phyloP scores from a whole-genome alignment of 2,888 invertebrate genomes.

The Alentia gelatinosa region DNA sequence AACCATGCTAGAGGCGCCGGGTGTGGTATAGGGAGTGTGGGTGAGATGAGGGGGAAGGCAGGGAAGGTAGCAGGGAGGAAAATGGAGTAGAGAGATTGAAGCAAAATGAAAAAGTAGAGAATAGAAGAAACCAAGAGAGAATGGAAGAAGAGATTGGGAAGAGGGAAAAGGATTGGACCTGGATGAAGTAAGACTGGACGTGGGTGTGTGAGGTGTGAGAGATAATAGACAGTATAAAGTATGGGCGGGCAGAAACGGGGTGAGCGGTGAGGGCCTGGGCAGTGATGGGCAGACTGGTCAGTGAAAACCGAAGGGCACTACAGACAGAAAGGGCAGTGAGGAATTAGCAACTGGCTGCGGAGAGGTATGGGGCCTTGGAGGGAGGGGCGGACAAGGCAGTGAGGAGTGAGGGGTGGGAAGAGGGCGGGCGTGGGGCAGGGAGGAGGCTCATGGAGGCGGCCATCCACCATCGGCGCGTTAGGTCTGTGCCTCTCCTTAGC shows the following conservation, averaged over 20 bases:
- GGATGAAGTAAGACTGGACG: not conserved
- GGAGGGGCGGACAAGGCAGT: not conserved
- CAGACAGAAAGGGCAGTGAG: too few species aligned
- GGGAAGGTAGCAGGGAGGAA: not conserved
- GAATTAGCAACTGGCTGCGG: too few species aligned
- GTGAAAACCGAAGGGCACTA: too few species aligned
- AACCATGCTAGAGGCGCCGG: not conserved
- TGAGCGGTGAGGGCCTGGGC: not conserved
- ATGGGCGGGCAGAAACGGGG: not conserved
- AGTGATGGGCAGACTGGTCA: too few species aligned
- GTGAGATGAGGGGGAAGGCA: not conserved
- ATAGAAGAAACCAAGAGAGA: not conserved
- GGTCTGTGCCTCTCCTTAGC: not conserved
- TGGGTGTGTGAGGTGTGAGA: not conserved
- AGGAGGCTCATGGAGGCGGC: not conserved
- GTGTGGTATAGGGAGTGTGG: not conserved
- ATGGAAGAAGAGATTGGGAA: not conserved
- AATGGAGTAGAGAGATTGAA: not conserved
- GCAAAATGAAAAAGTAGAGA: not conserved
- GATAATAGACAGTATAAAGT: too few species aligned
- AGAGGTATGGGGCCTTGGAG: too few species aligned
- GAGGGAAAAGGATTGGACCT: not conserved
- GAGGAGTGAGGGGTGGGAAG: not conserved
- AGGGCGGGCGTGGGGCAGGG: not conserved
- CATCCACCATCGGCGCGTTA: constrained; percentile 7